Conservation (phyloP, 2,888 invertebrate species). For the Sussaba pulchella region DNA sequence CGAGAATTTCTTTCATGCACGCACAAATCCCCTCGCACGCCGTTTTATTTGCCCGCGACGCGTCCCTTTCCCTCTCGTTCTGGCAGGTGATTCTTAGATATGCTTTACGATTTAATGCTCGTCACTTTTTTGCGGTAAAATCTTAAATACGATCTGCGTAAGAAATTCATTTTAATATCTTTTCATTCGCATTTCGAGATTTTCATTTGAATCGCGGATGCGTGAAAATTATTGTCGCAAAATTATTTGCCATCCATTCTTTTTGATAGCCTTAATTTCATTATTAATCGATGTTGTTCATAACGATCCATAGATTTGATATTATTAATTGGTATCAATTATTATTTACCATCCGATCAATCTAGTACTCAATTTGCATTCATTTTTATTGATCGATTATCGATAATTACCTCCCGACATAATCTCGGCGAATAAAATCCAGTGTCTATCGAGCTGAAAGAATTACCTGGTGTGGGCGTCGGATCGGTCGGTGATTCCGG, state of each 20-base stretch:
- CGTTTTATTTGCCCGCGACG: constrained; percentile 14
- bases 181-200: background rate
- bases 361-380: too few relatives aligned
- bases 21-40: constrained; percentile 2
- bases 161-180: constrained; percentile 1
- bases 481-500: constrained; percentile 79
- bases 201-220: background rate
- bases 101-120: constrained; percentile 10
- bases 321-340: too few relatives aligned
- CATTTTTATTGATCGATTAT: too few relatives aligned
- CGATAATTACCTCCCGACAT: background rate
- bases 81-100: constrained; percentile 22
- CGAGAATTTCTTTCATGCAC: constrained; percentile 13
- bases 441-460: constrained; percentile 52
- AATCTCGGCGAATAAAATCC: background rate
- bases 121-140: background rate
- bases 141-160: background rate
- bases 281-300: too few relatives aligned
- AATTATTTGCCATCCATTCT: too few relatives aligned
- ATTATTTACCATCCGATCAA: too few relatives aligned
- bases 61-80: background rate
- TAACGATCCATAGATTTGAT: too few relatives aligned
- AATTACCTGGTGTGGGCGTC: constrained; percentile 80
- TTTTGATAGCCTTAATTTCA: too few relatives aligned
- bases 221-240: too few relatives aligned